Base-by-base conservation (phyloP, 2,113 vertebrate genomes). In the Otocyon megalotis region DNA sequence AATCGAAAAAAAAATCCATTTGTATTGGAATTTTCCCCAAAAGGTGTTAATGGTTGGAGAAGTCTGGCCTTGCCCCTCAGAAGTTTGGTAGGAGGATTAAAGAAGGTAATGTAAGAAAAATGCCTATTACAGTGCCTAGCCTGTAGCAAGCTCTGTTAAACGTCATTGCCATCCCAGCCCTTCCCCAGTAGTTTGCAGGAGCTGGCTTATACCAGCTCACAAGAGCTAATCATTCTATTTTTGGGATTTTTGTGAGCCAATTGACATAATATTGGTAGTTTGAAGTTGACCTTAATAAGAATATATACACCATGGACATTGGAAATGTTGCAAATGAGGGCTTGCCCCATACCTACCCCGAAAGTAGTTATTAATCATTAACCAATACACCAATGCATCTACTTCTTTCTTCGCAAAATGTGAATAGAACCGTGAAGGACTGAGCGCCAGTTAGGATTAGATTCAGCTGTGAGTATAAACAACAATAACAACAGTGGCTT, bases 161-260 rank as follows among this genome's bases (percentile, higher is more conserved):
- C 37, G 48, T 37, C 26, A 19, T 15, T 69, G n/a, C 72, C 3
- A 37, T 56, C 24, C 32, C n/a, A 62, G 24, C 12, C 43, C 20
- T 91, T 58, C 63, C 43, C 28, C 30, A 8, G 28, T 1, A 26
- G 3, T 37, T 9, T 56, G 43, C 63, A 71, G 24, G 35, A 72
- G 62, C 60, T 17, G 50, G 67, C 26, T 43, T 35, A 10, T n/a
- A 48, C n/a, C 48, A 35, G 63, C n/a, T 94, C n/a, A 26, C 10
- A 37, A 80, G 50, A 56, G 50, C 19, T 0, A 69, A 86, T 76
- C 19, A 16, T 32, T 63, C 32, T 53, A 22, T 30, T 60, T 89
- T 72, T 2, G 48, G 48, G 85, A 80, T 80, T 79, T 91, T 56
- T 74, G n/a, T 85, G 71, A 90, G 37, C 56, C 71, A 92, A 32